Evolutionary conservation across 1,140 invertebrate genomes (phyloP), one percentile per base, ranked within the genome.

Genomic region (Drosophila bocqueti): DNA sequence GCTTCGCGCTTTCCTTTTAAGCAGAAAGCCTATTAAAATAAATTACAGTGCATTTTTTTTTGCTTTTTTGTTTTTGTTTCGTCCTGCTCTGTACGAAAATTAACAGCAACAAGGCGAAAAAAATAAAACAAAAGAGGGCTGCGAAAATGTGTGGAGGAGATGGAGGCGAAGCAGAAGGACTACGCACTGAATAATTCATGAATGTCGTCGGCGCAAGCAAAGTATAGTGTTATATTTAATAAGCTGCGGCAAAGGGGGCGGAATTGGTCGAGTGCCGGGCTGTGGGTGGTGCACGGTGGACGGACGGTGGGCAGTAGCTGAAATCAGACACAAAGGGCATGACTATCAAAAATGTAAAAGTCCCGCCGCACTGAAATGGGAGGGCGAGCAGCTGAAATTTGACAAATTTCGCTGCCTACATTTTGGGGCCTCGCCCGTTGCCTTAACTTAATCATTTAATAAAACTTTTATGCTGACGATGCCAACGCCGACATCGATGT

Each of bases 381-480:
- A 31, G 38, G 57, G 61, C 43, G 50, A 36, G n/a, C 26, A 42
- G 47, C 49, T 59, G 50, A 87, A 83, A 77, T 83, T 87, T 87
- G 83, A 80, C 84, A 86, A 86, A 86, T 87, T 69, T 73, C 71
- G 58, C 3, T 89, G 80, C 84, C 83, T 83, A 68, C 84, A 81
- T 80, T 80, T 36, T 6, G 54, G 63, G 64, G 76, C 60, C 36
- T 62, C 47, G 67, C 57, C 76, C 74, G 72, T 36, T 81, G 76
- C 80, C 62, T 89, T 83, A 83, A 83, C 84, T 89, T 89, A 87
- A 87, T 87, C 84, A 87, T 87, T 87, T 83, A 87, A 87, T 89
- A 87, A 87, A 87, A 87, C 73, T 89, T 87, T 87, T 87, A 87
- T 87, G 84, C 84, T 87, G 84, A 83, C 84, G 50, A 68, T 63